phyloP scores from a whole-genome alignment of 64 coral and sea anemone species.

The Catalaphyllia jardinei region DNA sequence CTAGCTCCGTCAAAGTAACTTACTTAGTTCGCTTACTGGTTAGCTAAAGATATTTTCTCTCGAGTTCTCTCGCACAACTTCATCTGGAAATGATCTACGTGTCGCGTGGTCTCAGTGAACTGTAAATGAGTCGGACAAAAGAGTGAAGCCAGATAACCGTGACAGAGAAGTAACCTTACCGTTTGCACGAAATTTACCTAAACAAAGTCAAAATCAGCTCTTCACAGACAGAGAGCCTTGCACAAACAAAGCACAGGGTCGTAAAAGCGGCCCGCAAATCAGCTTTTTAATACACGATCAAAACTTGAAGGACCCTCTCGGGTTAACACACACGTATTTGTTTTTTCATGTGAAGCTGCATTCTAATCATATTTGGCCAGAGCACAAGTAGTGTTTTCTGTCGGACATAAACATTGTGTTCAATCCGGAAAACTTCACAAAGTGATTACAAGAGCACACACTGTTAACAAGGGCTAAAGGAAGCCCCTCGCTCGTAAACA shows the following conservation, averaged over 20 bases:
- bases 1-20: too few species aligned
- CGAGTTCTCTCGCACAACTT: background rate
- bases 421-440: constrained; percentile 2
- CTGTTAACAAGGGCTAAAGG: background rate
- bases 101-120: constrained; percentile 39
- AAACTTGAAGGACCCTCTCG: background rate
- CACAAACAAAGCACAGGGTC: background rate
- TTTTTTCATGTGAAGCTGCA: constrained; percentile 44
- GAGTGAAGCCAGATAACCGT: constrained; percentile 17
- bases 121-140: background rate
- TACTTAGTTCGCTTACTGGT: background rate
- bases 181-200: constrained; percentile 35
- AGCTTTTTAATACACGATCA: background rate
- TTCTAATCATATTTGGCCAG: constrained; percentile 46
- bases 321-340: constrained; percentile 40
- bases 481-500: background rate
- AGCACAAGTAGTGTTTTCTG: constrained; percentile 39
- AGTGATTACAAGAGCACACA: background rate
- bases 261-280: background rate
- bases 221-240: background rate
- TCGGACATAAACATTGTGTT: constrained; percentile 12
- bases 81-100: too few species aligned
- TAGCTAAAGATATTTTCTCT: background rate
- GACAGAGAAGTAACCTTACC: constrained; percentile 1
- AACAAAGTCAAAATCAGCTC: constrained; percentile 22